These are phyloP conservation scores for Nymphicus hollandicus DNA, from an alignment of 2,113 vertebrate species.

Conservation along the genomic window DNA sequence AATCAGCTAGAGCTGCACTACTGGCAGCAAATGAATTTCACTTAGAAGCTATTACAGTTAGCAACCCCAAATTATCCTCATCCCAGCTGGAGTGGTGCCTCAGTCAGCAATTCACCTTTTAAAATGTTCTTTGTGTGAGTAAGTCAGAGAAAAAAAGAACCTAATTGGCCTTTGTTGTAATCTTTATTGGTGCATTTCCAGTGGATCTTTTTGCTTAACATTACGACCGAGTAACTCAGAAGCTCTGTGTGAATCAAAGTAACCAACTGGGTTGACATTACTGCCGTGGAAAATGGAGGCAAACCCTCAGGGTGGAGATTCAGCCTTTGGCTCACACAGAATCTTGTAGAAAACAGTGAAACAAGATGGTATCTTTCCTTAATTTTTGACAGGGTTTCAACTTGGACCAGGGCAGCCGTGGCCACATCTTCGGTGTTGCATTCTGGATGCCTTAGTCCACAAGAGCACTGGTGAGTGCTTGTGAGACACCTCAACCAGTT, in stretches of 20 bases:
- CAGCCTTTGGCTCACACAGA: neutral
- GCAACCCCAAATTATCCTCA: constrained; percentile 19
- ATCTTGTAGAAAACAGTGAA: neutral
- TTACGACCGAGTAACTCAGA: neutral
- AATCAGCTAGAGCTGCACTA: constrained; percentile 12
- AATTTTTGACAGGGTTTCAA: neutral
- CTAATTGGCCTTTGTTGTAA: neutral
- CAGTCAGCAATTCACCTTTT: constrained; percentile 43
- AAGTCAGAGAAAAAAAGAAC: neutral
- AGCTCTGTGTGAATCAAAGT: neutral
- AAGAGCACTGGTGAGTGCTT: neutral
- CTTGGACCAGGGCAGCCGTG: too few relatives aligned
- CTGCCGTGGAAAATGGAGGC: neutral
- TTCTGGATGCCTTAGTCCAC: neutral
- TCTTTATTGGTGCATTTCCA: constrained; percentile 17
- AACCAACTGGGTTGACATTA: neutral
- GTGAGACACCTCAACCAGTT: neutral
- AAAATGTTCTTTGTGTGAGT: constrained; percentile 18
- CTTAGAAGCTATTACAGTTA: constrained; percentile 27
- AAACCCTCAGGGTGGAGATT: neutral
- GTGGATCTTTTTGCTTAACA: neutral
- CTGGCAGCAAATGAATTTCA: constrained; percentile 29
- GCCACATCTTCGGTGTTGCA: neutral
- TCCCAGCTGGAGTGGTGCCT: constrained; percentile 6
- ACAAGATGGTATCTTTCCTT: neutral